phyloP scores from a whole-genome alignment of 64 coral and sea anemone genomes.

The Dendronephthya gigantea region DNA sequence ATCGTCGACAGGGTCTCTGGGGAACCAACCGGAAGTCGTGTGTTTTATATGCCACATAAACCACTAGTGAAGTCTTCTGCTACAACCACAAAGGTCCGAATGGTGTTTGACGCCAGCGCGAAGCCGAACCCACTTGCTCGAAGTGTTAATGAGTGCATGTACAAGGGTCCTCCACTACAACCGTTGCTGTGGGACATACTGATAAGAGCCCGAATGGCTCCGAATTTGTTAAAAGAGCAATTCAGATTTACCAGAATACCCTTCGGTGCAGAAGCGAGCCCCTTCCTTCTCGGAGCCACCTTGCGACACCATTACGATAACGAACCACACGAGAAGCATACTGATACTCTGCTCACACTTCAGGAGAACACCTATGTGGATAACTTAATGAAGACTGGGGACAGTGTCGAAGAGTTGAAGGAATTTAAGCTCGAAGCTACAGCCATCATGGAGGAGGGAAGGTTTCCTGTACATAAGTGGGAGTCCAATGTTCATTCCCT shows the following conservation, averaged over 20 bases:
- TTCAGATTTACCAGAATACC: conserved; percentile 35
- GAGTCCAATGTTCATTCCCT: no score
- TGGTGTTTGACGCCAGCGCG: no score
- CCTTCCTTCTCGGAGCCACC: no score
- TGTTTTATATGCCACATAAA: no score
- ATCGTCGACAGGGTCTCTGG: not conserved
- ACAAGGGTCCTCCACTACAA: not conserved
- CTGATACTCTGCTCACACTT: not conserved
- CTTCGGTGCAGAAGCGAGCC: conserved; percentile 30
- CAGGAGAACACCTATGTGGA: not conserved
- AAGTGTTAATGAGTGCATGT: not conserved
- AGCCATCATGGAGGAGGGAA: no score
- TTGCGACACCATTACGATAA: not conserved
- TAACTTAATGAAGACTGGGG: not conserved
- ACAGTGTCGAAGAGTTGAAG: not conserved
- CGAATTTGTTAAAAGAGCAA: conserved; percentile 29
- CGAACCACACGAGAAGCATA: not conserved
- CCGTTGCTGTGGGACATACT: conserved; percentile 19
- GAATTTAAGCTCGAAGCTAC: no score
- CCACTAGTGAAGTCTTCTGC: no score
- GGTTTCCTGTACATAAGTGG: no score
- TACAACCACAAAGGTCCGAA: not conserved
- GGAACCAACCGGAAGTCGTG: not conserved
- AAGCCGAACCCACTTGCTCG: not conserved
- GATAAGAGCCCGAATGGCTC: conserved; percentile 24